phyloP scores from a whole-genome alignment of 2,888 invertebrate genomes.

The Lasioglossum vierecki region DNA sequence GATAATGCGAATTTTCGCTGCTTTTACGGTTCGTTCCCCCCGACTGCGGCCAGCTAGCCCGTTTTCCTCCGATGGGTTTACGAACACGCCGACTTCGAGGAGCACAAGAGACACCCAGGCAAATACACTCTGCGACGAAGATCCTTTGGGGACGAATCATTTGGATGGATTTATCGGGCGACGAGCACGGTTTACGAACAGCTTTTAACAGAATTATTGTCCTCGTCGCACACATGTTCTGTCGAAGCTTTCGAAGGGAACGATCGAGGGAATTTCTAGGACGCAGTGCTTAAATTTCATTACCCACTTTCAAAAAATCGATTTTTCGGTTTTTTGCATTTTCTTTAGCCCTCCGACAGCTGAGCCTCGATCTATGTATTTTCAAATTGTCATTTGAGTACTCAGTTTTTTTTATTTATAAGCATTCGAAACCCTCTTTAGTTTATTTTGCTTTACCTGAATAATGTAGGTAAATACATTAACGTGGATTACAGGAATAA shows the following conservation, averaged over 20 bases:
- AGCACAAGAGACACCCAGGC: not conserved
- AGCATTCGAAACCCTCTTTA: too few relatives aligned
- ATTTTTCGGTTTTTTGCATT: too few relatives aligned
- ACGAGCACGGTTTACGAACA: not conserved
- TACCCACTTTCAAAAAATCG: not conserved
- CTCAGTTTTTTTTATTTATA: too few relatives aligned
- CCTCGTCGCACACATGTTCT: not conserved
- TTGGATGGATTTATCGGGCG: constrained; percentile 2
- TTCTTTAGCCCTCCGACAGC: too few relatives aligned
- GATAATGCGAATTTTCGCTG: constrained; percentile 49
- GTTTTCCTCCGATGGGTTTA: constrained; percentile 20
- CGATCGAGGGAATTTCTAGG: not conserved
- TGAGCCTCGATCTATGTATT: too few relatives aligned
- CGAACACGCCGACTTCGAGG: constrained; percentile 6
- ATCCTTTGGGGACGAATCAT: constrained; percentile 8
- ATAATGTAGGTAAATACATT: too few relatives aligned
- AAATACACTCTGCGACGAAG: not conserved
- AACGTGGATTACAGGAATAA: too few relatives aligned
- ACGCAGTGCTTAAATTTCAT: not conserved
- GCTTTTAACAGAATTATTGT: not conserved
- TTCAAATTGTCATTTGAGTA: too few relatives aligned
- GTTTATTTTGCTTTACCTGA: too few relatives aligned
- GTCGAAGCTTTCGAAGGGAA: not conserved
- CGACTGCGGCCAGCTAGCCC: not conserved
- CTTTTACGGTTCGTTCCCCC: constrained; percentile 5